phyloP scores from a whole-genome alignment of 2,888 invertebrate genomes.

The Cephonodes hylas region DNA sequence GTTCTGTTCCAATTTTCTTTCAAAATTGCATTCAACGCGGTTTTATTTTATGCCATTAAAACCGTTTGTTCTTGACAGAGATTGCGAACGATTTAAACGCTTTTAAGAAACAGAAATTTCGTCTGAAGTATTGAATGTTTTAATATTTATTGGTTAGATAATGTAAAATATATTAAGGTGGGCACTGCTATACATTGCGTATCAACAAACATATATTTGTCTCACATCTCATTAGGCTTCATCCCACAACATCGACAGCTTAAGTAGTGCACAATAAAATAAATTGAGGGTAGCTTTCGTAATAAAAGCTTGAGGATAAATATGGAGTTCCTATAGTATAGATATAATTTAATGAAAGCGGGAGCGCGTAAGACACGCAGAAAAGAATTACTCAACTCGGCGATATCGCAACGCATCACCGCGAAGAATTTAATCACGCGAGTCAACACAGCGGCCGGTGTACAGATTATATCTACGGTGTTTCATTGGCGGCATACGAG shows the following conservation, averaged over 20 bases:
- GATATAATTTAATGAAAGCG: conserved; percentile 35
- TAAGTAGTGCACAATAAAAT: too few species aligned
- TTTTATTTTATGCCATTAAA: not conserved
- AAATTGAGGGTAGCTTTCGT: too few species aligned
- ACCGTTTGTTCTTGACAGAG: not conserved
- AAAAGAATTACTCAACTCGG: conserved; percentile 51
- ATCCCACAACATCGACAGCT: too few species aligned
- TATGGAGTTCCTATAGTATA: not conserved
- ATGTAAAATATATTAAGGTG: too few species aligned
- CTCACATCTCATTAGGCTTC: too few species aligned
- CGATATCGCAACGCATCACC: conserved; percentile 51
- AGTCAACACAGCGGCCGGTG: conserved; percentile 64
- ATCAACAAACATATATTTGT: too few species aligned
- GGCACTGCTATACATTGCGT: too few species aligned
- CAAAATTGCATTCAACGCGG: not conserved
- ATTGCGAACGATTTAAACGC: not conserved
- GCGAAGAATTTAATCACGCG: conserved; percentile 74
- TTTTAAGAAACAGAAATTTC: too few species aligned
- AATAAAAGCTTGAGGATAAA: too few species aligned
- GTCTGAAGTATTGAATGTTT: too few species aligned
- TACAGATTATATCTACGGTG: conserved; percentile 71
- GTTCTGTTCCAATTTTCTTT: not conserved
- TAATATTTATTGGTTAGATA: too few species aligned
- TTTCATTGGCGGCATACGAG: conserved; percentile 60
- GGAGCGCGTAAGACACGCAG: conserved; percentile 5